Conservation (phyloP, 2,888 invertebrate species). For the Lepidochrysops patricia region DNA sequence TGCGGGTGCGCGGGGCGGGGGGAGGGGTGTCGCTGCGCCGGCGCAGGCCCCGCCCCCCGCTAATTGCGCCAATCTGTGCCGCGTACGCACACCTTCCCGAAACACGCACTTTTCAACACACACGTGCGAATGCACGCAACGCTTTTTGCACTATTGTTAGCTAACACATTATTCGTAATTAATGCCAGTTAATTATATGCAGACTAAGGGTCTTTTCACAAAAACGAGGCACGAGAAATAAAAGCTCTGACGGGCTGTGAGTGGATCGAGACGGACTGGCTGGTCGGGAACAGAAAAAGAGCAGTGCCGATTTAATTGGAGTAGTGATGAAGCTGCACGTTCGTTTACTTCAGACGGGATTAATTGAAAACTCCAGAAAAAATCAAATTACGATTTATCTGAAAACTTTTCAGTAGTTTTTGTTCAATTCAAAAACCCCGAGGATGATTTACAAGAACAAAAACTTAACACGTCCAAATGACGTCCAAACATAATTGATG, state of each 20-base stretch:
- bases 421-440: neutral
- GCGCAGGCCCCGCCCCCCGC: slow-evolving; percentile 61
- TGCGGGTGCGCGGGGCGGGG: slow-evolving; percentile 38
- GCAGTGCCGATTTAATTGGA: slow-evolving; percentile 38
- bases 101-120: slow-evolving; percentile 29
- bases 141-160: slow-evolving; percentile 29
- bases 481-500: no score
- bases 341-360: slow-evolving; percentile 45
- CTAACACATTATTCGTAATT: slow-evolving; percentile 21
- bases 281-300: slow-evolving; percentile 36
- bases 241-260: slow-evolving; percentile 20
- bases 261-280: slow-evolving; percentile 20
- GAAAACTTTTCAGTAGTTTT: neutral
- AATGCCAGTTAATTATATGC: slow-evolving; percentile 4
- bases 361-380: slow-evolving; percentile 52
- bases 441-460: neutral
- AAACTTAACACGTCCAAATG: no score
- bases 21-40: slow-evolving; percentile 65
- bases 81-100: slow-evolving; percentile 50
- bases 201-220: neutral
- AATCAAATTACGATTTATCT: neutral
- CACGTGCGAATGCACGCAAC: slow-evolving; percentile 40
- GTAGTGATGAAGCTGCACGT: slow-evolving; percentile 35
- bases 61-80: slow-evolving; percentile 72
- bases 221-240: neutral